A percentile compares a stretch with the other conserved stretches of the same genome.
phyloP scores from a whole-genome alignment of 2,797 vertebrate genomes.

The Argentina silus region DNA sequence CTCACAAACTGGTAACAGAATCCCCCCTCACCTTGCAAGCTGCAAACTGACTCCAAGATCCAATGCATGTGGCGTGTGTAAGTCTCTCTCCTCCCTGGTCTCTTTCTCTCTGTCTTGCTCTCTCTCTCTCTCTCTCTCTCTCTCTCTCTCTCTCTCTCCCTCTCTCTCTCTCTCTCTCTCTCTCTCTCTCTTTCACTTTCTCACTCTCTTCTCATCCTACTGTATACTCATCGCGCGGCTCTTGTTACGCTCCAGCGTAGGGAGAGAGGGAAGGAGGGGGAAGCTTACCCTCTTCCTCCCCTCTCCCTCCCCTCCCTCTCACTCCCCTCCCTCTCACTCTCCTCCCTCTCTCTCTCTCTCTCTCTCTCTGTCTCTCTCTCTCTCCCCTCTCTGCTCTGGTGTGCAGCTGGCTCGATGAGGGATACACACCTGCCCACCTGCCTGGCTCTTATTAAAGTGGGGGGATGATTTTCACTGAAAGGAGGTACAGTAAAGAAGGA shows the following conservation, averaged over 20 bases:
- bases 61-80: slow-evolving; percentile 62
- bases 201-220: slow-evolving; percentile 73
- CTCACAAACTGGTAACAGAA: slow-evolving; percentile 40
- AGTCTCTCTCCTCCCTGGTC: slow-evolving; percentile 51
- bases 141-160: slow-evolving; percentile 47
- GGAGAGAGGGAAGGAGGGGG: slow-evolving; percentile 55
- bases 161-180: slow-evolving; percentile 67
- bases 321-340: slow-evolving; percentile 28
- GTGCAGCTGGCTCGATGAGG: slow-evolving; percentile 67
- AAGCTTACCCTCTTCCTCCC: slow-evolving; percentile 30
- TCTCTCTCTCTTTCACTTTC: slow-evolving; percentile 50
- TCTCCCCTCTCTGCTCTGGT: slow-evolving; percentile 45
- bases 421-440: slow-evolving; percentile 66
- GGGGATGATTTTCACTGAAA: slow-evolving; percentile 27
- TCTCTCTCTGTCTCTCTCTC: slow-evolving; percentile 13
- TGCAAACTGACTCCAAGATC: slow-evolving; percentile 74
- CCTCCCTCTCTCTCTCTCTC: slow-evolving; percentile 16
- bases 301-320: slow-evolving; percentile 32
- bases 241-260: slow-evolving; percentile 70
- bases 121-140: slow-evolving; percentile 59
- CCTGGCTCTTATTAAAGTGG: slow-evolving; percentile 53
- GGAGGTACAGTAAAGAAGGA: slow-evolving; percentile 23
- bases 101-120: slow-evolving; percentile 36
- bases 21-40: slow-evolving; percentile 66
- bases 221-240: slow-evolving; percentile 72